Conservation (phyloP, 1,140 invertebrate genomes). For the Paralvinella palmiformis region DNA sequence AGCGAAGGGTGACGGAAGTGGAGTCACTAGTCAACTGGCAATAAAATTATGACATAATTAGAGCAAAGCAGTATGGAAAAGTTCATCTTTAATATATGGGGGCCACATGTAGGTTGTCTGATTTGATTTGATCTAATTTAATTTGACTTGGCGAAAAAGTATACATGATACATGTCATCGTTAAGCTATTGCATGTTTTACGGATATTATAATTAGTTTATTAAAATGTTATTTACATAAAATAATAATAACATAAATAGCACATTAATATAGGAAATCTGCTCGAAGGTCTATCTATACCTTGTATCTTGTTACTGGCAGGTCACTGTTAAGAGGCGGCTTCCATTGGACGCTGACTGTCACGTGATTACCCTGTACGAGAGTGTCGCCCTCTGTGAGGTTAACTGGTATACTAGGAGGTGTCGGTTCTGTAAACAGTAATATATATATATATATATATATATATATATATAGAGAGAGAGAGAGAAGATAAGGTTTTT, state of each 20-base stretch:
- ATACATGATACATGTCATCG: too few relatives aligned
- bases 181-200: too few relatives aligned
- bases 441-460: not conserved
- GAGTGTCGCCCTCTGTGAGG: constrained; percentile 51
- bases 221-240: not conserved
- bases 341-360: constrained; percentile 26
- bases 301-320: constrained; percentile 27
- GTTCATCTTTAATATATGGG: too few relatives aligned
- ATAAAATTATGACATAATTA: too few relatives aligned
- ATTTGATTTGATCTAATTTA: too few relatives aligned
- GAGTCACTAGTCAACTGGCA: too few relatives aligned
- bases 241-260: not conserved
- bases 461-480: not conserved
- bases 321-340: constrained; percentile 22
- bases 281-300: too few relatives aligned
- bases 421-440: constrained; percentile 55
- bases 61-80: too few relatives aligned
- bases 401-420: constrained; percentile 61
- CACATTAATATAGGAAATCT: not conserved
- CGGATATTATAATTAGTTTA: too few relatives aligned
- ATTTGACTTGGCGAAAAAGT: too few relatives aligned
- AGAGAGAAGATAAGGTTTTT: not conserved
- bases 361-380: constrained; percentile 23
- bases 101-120: too few relatives aligned
- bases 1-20: too few relatives aligned